Evolutionary conservation across 1,140 invertebrate genomes (phyloP).

Genomic region (Euura saliciscinereae): DNA sequence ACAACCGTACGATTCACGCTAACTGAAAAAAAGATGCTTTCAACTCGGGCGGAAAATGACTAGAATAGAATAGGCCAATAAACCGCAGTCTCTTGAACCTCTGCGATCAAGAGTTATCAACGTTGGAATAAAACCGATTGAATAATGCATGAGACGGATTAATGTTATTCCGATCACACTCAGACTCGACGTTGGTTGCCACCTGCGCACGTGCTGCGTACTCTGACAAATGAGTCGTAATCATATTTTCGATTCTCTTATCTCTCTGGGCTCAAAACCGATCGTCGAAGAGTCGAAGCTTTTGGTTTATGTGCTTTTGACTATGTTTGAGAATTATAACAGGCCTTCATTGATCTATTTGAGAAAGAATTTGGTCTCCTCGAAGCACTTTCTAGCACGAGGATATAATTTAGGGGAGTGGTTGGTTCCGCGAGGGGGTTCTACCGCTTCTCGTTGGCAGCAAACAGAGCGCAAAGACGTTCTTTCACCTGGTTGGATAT

Average conservation of each 20-base stretch:
- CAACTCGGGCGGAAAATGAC: neutral
- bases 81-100: neutral
- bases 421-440: no score
- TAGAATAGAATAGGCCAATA: neutral
- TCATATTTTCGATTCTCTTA: neutral
- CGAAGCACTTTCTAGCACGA: no score
- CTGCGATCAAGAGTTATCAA: neutral
- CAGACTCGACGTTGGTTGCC: neutral
- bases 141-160: neutral
- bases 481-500: no score
- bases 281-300: no score
- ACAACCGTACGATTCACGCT: neutral
- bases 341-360: no score
- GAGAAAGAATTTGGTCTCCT: no score
- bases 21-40: neutral
- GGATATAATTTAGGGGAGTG: no score
- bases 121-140: neutral
- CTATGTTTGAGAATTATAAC: no score
- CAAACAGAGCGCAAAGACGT: no score
- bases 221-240: neutral
- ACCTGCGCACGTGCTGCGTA: neutral
- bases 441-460: no score
- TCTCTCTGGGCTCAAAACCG: neutral
- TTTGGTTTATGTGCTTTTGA: no score
- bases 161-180: slow-evolving; percentile 1